Evolutionary conservation across 2,888 invertebrate species (phyloP).

Genomic region (Julus scandinavius): DNA sequence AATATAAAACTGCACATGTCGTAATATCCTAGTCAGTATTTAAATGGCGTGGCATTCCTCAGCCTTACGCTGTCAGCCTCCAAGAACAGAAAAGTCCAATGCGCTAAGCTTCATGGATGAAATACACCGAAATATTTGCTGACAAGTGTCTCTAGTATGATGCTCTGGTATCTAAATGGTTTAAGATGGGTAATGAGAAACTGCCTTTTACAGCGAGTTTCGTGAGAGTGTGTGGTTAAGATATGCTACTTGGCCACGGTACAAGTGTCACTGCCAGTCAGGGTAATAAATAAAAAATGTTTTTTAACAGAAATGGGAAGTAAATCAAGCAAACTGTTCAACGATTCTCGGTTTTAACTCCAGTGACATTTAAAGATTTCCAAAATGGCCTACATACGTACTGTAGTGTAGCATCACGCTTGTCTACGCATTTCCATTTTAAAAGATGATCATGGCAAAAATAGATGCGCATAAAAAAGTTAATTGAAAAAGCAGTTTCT

Average conservation of each 20-base stretch:
- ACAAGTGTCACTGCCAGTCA: neutral
- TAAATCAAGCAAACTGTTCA: constrained; percentile 26
- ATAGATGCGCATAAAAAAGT: neutral
- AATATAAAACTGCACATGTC: neutral
- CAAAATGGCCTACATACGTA: constrained; percentile 3
- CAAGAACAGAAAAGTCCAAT: neutral
- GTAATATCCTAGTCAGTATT: neutral
- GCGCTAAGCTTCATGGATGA: neutral
- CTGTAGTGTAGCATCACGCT: neutral
- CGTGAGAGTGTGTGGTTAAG: neutral
- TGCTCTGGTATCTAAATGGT: neutral
- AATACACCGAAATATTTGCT: neutral
- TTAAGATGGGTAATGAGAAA: neutral
- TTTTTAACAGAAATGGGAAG: constrained; percentile 18
- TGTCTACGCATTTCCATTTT: neutral
- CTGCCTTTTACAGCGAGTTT: neutral
- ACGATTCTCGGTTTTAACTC: neutral
- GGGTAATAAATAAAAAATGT: neutral
- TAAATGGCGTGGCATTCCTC: neutral
- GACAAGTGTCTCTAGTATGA: neutral
- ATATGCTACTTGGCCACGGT: constrained; percentile 18
- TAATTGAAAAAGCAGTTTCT: neutral
- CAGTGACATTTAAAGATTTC: neutral
- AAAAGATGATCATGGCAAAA: constrained; percentile 1
- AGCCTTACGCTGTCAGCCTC: neutral